phyloP scores from a whole-genome alignment of 2,113 vertebrate species.

The Peromyscus polionotus region DNA sequence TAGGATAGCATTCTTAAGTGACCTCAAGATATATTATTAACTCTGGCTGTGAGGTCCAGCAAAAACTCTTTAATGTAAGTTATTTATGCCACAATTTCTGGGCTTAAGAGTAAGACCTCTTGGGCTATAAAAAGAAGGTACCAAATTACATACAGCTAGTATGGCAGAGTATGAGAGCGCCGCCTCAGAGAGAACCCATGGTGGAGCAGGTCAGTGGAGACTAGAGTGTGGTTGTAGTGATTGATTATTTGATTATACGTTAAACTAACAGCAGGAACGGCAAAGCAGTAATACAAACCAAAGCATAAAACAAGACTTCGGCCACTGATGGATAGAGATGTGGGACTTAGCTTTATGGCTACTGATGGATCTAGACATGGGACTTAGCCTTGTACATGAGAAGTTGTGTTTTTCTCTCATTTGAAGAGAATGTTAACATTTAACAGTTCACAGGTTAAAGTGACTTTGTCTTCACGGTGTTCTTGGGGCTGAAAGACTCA shows the following conservation, averaged over 20 bases:
- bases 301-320: background rate
- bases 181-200: background rate
- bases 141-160: background rate
- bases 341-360: background rate
- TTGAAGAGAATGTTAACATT: background rate
- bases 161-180: background rate
- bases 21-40: background rate
- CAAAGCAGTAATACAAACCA: background rate
- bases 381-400: background rate
- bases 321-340: too few relatives aligned
- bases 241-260: background rate
- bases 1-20: background rate
- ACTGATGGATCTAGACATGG: too few relatives aligned
- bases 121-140: background rate
- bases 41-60: background rate
- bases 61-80: background rate
- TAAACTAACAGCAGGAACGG: background rate
- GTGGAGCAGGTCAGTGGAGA: background rate
- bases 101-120: background rate
- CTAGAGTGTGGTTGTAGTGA: background rate
- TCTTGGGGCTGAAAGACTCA: background rate
- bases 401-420: background rate
- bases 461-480: background rate
- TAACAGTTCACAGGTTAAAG: background rate
- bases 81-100: background rate